Evolutionary conservation across 2,113 vertebrate species (phyloP).

Genomic region (Hippocampus comes): DNA sequence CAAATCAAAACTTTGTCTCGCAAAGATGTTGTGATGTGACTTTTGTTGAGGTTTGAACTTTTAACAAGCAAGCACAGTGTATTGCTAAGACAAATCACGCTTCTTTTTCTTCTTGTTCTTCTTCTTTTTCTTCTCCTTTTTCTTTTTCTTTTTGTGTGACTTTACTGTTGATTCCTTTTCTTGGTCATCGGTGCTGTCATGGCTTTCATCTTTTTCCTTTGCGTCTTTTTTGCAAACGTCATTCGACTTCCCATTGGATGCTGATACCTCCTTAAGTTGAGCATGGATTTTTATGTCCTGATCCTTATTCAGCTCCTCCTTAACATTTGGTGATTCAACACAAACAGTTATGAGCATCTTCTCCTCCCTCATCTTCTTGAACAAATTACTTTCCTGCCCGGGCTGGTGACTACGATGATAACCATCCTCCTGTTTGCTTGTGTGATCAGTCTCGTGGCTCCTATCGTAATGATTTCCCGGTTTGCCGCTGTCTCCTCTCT

Average conservation of each 20-base stretch:
- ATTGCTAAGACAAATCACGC: background rate
- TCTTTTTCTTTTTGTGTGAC: constrained; percentile 49
- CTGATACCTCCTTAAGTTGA: constrained; percentile 8
- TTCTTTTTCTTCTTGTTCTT: constrained; percentile 21
- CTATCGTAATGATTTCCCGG: constrained; percentile 9
- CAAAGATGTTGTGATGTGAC: background rate
- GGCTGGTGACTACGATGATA: constrained; percentile 4
- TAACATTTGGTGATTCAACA: constrained; percentile 2
- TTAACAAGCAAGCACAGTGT: background rate
- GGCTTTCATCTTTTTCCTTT: constrained; percentile 14
- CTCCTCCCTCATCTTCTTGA: constrained; percentile 55
- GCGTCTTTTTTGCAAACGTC: background rate
- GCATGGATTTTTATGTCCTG: background rate
- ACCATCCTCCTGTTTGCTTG: background rate
- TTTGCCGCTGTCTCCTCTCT: constrained; percentile 8
- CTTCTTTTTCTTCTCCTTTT: constrained; percentile 42
- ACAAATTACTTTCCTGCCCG: constrained; percentile 12
- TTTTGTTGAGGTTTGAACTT: background rate
- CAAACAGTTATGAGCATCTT: constrained; percentile 58
- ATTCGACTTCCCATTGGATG: constrained; percentile 3
- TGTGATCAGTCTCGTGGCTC: constrained; percentile 12
- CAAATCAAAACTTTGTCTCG: background rate
- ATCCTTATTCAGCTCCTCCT: constrained; percentile 24
- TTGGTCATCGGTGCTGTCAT: constrained; percentile 13
- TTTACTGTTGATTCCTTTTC: constrained; percentile 28